These are phyloP conservation scores for Poeciliopsis prolifica DNA, from an alignment of 2,113 vertebrate species.

Conservation along the genomic window DNA sequence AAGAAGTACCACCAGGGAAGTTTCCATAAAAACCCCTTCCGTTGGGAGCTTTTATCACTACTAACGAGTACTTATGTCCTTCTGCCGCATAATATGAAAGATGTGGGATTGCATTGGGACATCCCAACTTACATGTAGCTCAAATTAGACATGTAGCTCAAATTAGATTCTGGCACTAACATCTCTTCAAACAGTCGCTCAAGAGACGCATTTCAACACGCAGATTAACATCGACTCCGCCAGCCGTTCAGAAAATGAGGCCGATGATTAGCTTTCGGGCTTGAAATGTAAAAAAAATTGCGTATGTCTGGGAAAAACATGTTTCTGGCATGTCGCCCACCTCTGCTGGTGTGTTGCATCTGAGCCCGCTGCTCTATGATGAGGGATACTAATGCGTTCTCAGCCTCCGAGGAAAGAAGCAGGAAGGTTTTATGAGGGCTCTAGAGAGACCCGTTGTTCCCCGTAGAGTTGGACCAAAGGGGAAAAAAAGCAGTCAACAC, in stretches of 20 bases:
- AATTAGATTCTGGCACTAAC: not conserved
- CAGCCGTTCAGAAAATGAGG: too few relatives aligned
- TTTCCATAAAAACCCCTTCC: not conserved
- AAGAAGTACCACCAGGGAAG: not conserved
- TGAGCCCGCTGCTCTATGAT: conserved; percentile 21
- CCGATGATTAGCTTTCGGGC: too few relatives aligned
- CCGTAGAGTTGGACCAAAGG: conserved; percentile 17
- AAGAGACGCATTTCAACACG: not conserved
- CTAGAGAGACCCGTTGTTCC: conserved; percentile 5
- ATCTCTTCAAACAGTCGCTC: not conserved
- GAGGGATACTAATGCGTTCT: conserved; percentile 3
- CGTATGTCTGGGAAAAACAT: conserved; percentile 6
- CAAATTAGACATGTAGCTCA: not conserved
- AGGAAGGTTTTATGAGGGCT: conserved; percentile 6
- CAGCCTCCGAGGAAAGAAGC: conserved; percentile 4
- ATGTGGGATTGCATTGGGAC: too few relatives aligned
- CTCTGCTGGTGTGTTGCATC: not conserved
- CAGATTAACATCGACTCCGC: too few relatives aligned
- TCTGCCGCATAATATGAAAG: not conserved
- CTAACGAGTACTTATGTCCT: not conserved
- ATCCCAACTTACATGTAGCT: not conserved
- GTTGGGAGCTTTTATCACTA: too few relatives aligned
- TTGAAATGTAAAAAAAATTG: not conserved
- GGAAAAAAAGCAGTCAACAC: conserved; percentile 10
- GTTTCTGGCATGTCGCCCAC: not conserved